Conservation (phyloP, 2,888 invertebrate genomes). For the Myopa testacea region DNA sequence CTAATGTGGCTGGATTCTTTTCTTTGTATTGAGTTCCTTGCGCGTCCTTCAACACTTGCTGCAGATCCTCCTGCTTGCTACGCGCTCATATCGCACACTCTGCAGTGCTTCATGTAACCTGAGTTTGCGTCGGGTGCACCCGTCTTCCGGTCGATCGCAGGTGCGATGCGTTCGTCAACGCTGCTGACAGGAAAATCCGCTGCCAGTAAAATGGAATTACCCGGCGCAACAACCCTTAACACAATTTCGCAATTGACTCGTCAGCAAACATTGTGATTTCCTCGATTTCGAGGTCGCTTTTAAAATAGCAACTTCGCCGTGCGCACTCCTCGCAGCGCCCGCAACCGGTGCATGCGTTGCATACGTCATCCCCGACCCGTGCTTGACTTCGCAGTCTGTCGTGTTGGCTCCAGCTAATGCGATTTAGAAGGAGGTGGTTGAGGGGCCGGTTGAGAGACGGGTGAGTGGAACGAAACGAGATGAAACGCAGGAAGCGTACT, state of each 20-base stretch:
- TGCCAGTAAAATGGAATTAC: conserved; percentile 32
- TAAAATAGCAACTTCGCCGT: conserved; percentile 45
- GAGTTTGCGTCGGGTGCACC: background rate
- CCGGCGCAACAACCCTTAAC: conserved; percentile 36
- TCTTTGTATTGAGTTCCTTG: too few species aligned
- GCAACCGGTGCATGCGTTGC: background rate
- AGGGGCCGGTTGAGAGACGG: background rate
- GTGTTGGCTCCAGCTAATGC: conserved; percentile 18
- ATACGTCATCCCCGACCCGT: conserved; percentile 5
- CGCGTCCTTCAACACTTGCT: too few species aligned
- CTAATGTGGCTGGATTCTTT: background rate
- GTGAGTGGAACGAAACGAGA: background rate
- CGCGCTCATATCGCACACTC: too few species aligned
- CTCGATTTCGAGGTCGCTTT: conserved; percentile 51
- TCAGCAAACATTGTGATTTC: conserved; percentile 44
- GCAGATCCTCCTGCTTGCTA: too few species aligned
- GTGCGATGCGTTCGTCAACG: background rate
- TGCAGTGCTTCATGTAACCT: background rate
- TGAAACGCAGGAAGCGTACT: background rate
- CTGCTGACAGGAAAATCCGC: conserved; percentile 30
- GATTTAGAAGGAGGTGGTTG: conserved; percentile 18
- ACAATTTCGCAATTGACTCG: conserved; percentile 44
- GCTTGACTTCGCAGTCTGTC: conserved; percentile 15
- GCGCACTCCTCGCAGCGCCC: conserved; percentile 5
- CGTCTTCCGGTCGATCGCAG: background rate